Evolutionary conservation across 2,888 invertebrate genomes (phyloP).

Genomic region (Sesamia inferens): DNA sequence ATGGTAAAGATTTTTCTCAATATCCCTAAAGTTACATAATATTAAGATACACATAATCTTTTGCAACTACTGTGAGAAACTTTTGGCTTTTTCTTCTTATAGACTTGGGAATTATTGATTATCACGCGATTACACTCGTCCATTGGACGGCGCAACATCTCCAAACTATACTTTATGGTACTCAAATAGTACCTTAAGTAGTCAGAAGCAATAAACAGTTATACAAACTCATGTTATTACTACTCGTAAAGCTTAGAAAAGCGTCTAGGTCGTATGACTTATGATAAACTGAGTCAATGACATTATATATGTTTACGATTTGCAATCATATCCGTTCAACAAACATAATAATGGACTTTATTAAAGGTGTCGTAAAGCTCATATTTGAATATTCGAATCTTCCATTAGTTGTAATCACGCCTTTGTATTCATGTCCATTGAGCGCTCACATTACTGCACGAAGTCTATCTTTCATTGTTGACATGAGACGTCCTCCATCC

Average conservation of each 20-base stretch:
- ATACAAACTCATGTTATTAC: conserved; percentile 61
- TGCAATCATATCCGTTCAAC: conserved; percentile 44
- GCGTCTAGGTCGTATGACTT: conserved; percentile 73
- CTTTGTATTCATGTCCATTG: conserved; percentile 77
- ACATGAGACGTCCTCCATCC: conserved; percentile 73
- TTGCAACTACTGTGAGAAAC: conserved; percentile 50
- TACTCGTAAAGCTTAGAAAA: conserved; percentile 63
- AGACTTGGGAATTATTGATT: conserved; percentile 50
- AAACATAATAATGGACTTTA: conserved; percentile 46
- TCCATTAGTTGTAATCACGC: conserved; percentile 58
- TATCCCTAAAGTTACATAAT: conserved; percentile 34
- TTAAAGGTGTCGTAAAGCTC: conserved; percentile 16
- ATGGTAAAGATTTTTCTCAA: conserved; percentile 28
- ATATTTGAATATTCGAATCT: conserved; percentile 49
- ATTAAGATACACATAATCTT: conserved; percentile 24
- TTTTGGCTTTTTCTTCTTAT: conserved; percentile 50
- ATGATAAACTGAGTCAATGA: conserved; percentile 82
- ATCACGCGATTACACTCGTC: conserved; percentile 40
- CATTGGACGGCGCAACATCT: conserved; percentile 29
- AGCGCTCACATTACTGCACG: conserved; percentile 83
- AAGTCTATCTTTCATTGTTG: conserved; percentile 83
- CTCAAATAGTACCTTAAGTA: conserved; percentile 47
- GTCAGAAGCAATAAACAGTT: conserved; percentile 53
- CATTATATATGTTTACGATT: conserved; percentile 71
- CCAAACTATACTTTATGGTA: conserved; percentile 46